Conservation (phyloP, 1,140 invertebrate genomes). For the Rhopalosiphum maidis region DNA sequence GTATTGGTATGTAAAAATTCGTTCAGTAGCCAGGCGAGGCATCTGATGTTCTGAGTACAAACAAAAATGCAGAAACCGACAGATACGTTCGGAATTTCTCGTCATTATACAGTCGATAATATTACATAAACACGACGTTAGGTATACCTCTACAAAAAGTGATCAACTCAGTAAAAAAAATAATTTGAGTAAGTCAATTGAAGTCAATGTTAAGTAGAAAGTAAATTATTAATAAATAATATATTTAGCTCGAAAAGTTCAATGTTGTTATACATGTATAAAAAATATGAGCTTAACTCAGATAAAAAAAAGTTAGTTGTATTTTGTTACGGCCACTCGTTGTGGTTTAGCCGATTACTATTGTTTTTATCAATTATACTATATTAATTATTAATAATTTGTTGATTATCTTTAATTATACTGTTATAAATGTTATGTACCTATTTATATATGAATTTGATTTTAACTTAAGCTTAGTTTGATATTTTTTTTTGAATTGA, state of each 20-base stretch:
- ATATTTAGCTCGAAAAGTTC: neutral
- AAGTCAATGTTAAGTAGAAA: neutral
- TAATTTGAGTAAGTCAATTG: no score
- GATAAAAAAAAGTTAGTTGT: no score
- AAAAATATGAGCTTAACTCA: neutral
- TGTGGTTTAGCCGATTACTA: neutral
- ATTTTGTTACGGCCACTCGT: no score
- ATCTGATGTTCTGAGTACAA: neutral
- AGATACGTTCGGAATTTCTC: no score
- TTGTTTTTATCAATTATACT: neutral
- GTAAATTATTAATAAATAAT: neutral
- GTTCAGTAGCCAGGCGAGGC: neutral
- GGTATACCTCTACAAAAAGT: no score
- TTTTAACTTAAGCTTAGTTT: no score
- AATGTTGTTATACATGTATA: no score
- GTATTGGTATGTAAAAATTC: neutral
- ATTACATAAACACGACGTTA: neutral
- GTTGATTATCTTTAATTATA: no score
- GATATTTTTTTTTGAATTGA: neutral
- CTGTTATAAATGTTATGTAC: neutral
- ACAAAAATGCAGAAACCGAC: neutral
- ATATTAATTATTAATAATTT: neutral
- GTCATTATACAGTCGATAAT: neutral
- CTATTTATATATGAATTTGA: neutral
- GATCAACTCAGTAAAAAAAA: no score